Conservation (phyloP, 2,113 vertebrate species). For the rabbit (Oryctolagus cuniculus) region mOryCun1.1 NC_091445.1:44594001-44594500, state of each 20-base stretch:
- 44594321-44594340: background rate
- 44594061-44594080: constrained; percentile 43
- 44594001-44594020: background rate
- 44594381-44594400: background rate
- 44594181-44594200: constrained; percentile 56
- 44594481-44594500: background rate
- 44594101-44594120: constrained; percentile 76
- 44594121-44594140: constrained; percentile 82
- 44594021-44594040: background rate
- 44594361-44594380: background rate
- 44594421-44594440: background rate
- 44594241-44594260: constrained; percentile 12
- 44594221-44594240: background rate
- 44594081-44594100: background rate
- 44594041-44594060: background rate
- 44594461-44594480: background rate
- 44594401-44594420: background rate
- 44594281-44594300: background rate
- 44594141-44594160: constrained; percentile 67
- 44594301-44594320: background rate
- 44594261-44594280: background rate
- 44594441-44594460: background rate
- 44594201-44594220: constrained; percentile 35
- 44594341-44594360: background rate
- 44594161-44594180: constrained; percentile 66